Conservation (phyloP, 2,113 vertebrate genomes). For the Piaya cayana region DNA sequence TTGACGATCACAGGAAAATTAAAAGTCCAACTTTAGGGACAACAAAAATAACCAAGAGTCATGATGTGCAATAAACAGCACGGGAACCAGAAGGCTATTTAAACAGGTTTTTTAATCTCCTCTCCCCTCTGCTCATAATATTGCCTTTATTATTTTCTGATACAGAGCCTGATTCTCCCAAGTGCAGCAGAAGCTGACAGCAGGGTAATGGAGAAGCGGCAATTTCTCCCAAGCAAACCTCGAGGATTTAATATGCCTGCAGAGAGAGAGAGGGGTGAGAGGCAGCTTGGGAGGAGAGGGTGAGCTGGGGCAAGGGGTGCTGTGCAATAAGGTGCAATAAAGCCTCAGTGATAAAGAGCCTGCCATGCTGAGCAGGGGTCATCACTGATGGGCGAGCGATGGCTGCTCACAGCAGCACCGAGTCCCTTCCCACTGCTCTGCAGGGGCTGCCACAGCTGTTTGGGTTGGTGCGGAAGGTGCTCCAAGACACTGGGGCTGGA, state of each 20-base stretch:
- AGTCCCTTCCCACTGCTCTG: not conserved
- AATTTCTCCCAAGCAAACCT: conserved; percentile 38
- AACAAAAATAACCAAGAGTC: conserved; percentile 39
- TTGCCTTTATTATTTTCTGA: conserved; percentile 70
- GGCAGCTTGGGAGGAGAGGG: not conserved
- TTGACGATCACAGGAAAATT: conserved; percentile 14
- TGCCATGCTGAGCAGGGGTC: not conserved
- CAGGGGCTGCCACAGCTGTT: rapidly evolving
- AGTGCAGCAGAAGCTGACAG: conserved; percentile 44
- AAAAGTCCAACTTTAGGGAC: conserved; percentile 19
- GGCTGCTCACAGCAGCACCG: rapidly evolving
- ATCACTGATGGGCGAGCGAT: rapidly evolving
- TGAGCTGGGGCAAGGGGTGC: not conserved
- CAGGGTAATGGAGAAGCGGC: conserved; percentile 17
- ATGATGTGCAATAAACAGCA: conserved; percentile 5
- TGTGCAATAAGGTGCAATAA: not conserved
- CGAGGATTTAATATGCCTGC: conserved; percentile 18
- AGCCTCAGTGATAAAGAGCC: rapidly evolving
- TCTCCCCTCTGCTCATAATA: conserved; percentile 52
- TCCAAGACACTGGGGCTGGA: not conserved
- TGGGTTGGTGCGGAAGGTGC: not conserved
- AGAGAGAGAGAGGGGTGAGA: not conserved
- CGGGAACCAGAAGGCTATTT: conserved; percentile 3
- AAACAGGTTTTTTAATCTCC: conserved; percentile 64
- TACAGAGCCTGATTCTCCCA: conserved; percentile 53